Base-by-base conservation (phyloP, 2,113 vertebrate genomes). In the Noctilio leporinus region DNA sequence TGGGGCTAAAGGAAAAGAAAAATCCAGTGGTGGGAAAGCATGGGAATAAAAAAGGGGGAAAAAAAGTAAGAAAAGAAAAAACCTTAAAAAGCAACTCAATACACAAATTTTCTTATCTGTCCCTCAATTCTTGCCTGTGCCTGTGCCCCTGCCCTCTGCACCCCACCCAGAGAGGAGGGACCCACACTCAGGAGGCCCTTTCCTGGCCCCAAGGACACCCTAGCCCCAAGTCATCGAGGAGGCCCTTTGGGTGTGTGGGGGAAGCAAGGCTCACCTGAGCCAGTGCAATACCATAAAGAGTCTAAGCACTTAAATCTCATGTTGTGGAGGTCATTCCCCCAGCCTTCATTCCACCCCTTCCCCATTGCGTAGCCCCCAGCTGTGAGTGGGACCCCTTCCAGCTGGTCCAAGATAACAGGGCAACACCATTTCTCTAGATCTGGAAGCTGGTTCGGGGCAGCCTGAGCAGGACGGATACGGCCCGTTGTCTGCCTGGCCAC, bases 1-100 rank as follows among this genome's bases (percentile, higher is more conserved):
- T 87, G 81, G 22, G 5, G 19, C 65, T 49, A 53, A 72, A 91
- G 69, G 67, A 57, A 77, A 67, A 73, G 86, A 81, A 87, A 94
- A 57, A 57, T 17, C 76, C 53, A 92, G 19, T 16, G 4, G 2
- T 73, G 62, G 47, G 65, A 88, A 95, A 81, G 35, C 47, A 55
- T 2, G 2, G 2, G 45, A 80, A 69, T 38, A 47, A 43, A 73
- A 30, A 47, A 45, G 12, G n/a, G n/a, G n/a, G n/a, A n/a, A n/a
- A n/a, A 20, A 28, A 28, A 57, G 15, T n/a, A n/a, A 30, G 28
- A 4, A 5, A 73, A 64, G 30, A 24, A 51, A 65, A 45, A 24
- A 26, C 57, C 57, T 30, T 19, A 35, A 77, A 38, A 59, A 45
- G 57, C 40, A 57, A 26, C 9, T 86, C 26, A 17, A 1, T 49